A percentile compares a stretch with the other conserved stretches of the same genome.
Evolutionary conservation across 2,888 invertebrate genomes (phyloP).

Genomic region (Scelioninae gen. 1): DNA sequence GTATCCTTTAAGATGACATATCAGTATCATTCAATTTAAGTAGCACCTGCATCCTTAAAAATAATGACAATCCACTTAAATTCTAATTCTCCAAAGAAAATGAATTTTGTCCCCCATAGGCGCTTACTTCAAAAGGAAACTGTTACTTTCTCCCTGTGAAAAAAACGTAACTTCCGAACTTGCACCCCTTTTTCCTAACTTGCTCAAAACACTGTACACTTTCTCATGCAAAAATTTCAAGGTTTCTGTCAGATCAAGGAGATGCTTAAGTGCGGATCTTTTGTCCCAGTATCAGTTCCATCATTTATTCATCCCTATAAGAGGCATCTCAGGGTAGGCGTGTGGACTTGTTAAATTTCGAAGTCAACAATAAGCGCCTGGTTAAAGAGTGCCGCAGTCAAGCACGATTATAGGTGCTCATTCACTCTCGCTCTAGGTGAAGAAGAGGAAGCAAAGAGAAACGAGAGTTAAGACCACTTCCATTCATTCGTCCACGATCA

Average conservation of each 20-base stretch:
- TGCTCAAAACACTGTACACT: background rate
- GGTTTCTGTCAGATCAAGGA: background rate
- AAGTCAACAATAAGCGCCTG: constrained; percentile 50
- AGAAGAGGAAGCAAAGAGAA: constrained; percentile 71
- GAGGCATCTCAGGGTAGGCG: constrained; percentile 27
- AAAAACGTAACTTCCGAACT: background rate
- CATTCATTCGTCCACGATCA: constrained; percentile 73
- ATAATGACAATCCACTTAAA: background rate
- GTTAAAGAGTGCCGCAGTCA: constrained; percentile 62
- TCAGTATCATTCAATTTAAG: too few relatives aligned
- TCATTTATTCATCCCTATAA: constrained; percentile 43
- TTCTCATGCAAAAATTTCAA: background rate
- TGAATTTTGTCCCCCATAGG: background rate
- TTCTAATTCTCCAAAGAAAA: background rate
- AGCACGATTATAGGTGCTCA: constrained; percentile 69
- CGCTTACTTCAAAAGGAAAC: background rate
- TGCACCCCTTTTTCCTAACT: background rate
- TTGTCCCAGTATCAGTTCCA: constrained; percentile 42
- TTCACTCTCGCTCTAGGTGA: constrained; percentile 70
- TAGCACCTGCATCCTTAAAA: too few relatives aligned
- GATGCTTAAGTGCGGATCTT: too few relatives aligned
- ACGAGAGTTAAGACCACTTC: constrained; percentile 68
- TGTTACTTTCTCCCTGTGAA: background rate
- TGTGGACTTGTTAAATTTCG: constrained; percentile 57
- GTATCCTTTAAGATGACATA: too few relatives aligned